These are phyloP conservation scores for Thera britannica DNA, from an alignment of 2,888 invertebrate species.

Conservation along the genomic window DNA sequence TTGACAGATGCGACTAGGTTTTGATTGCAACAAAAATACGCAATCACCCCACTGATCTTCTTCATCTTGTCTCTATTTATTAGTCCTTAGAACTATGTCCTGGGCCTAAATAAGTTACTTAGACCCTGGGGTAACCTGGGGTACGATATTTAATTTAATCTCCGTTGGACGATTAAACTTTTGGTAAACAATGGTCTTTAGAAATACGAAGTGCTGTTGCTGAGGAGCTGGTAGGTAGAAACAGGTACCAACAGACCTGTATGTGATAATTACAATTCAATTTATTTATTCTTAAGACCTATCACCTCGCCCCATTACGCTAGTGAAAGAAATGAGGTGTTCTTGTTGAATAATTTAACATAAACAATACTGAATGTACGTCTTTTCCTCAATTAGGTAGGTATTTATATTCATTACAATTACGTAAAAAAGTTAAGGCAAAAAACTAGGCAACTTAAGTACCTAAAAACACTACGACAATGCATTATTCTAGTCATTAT, in stretches of 20 bases:
- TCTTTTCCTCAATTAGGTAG: not conserved
- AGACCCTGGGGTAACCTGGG: no score
- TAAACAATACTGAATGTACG: constrained; percentile 14
- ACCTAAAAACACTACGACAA: no score
- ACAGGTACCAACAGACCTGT: constrained; percentile 7
- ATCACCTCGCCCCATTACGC: constrained; percentile 47
- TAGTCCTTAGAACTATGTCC: no score
- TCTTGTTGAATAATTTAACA: constrained; percentile 27
- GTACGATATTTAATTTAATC: no score
- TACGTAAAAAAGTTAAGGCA: not conserved
- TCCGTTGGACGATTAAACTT: not conserved
- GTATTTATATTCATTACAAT: not conserved
- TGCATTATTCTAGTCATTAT: not conserved
- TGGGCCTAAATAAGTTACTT: no score
- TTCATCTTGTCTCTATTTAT: no score
- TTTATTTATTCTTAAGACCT: constrained; percentile 53
- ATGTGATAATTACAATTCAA: constrained; percentile 22
- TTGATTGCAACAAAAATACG: no score
- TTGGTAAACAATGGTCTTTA: constrained; percentile 1
- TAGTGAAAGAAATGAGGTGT: constrained; percentile 40
- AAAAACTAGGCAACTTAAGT: not conserved
- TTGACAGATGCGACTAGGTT: no score
- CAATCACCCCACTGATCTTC: no score
- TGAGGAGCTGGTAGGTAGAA: constrained; percentile 5
- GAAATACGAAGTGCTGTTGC: not conserved